These are phyloP conservation scores for Apodemus speciosus DNA, from an alignment of 2,113 vertebrate genomes.

Conservation along the genomic window DNA sequence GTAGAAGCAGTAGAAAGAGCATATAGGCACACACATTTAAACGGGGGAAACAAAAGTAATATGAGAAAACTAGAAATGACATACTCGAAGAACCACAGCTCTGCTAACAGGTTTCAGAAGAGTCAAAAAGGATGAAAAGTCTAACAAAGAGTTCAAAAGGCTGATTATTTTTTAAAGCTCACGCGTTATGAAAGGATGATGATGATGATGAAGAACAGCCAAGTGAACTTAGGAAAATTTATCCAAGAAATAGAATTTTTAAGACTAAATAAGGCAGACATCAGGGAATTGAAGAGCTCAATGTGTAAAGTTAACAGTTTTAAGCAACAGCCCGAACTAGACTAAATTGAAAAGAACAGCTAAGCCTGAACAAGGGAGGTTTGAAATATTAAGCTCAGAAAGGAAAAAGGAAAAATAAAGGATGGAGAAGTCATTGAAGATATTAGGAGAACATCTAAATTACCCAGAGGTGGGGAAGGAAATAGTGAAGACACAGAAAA, in stretches of 20 bases:
- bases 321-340: background rate
- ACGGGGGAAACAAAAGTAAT: background rate
- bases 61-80: background rate
- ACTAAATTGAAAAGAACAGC: background rate
- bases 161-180: background rate
- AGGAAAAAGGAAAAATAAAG: background rate
- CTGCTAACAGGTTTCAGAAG: background rate
- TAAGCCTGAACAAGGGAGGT: background rate
- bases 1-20: background rate
- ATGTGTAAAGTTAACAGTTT: background rate
- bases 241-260: background rate
- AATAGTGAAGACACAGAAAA: background rate
- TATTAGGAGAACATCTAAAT: too few species aligned
- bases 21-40: background rate
- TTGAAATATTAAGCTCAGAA: background rate
- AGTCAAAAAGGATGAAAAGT: too few species aligned
- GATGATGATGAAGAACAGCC: background rate
- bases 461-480: background rate
- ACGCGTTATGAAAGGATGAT: background rate
- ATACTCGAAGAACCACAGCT: background rate
- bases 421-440: background rate
- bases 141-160: background rate
- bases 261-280: background rate
- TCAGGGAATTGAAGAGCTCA: background rate
- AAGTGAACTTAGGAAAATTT: background rate